Evolutionary conservation across 2,888 invertebrate species (phyloP), one percentile per base, ranked within the genome.

Genomic region (Melieria omissa): DNA sequence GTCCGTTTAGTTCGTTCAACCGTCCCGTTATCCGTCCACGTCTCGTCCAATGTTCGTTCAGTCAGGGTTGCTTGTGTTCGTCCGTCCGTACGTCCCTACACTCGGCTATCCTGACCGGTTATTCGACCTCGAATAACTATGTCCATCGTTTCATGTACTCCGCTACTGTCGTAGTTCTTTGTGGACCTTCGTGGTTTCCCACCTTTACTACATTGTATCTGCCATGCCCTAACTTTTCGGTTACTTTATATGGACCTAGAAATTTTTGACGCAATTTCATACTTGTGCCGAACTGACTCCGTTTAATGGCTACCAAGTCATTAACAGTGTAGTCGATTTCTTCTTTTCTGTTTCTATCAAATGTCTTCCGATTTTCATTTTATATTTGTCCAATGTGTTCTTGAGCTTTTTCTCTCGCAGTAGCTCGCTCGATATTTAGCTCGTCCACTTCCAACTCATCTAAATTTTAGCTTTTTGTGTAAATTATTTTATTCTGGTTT

Each of bases 111-210:
- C 44, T 61, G 47, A 47, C 63, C 10, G 16, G 46, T 46, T 63
- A 63, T 63, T 63, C 63, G 47, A 46, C 46, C 41, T 10, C 16
- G 63, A 63, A 47, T 46, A 16, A n/a, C 46, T 10, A 46, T 7
- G 8, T 7, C 46, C 47, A 63, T 10, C 16, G 46, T 10, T 63
- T 47, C 63, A 52, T 52, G 52, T 52, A 52, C n/a, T 52, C 52
- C 4, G n/a, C 52, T n/a, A 52, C 52, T 6, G 52, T 63, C 9
- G 46, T 46, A 7, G 63, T 63, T 47, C 14, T 63, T n/a, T 16
- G 46, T 16, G 63, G 63, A 10, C 63, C 63, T 10, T 63, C 63
- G 10, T 61, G 61, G n/a, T 61, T 61, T 44, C 44, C 61, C 10
- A 61, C 10, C 44, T 61, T 61, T 14, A 44, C 61, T 8, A 61